Percentiles rank a stretch among this genome's conserved stretches.
Evolutionary conservation across 2,797 vertebrate genomes (phyloP).

Genomic region (Pangasius krempfi): DNA sequence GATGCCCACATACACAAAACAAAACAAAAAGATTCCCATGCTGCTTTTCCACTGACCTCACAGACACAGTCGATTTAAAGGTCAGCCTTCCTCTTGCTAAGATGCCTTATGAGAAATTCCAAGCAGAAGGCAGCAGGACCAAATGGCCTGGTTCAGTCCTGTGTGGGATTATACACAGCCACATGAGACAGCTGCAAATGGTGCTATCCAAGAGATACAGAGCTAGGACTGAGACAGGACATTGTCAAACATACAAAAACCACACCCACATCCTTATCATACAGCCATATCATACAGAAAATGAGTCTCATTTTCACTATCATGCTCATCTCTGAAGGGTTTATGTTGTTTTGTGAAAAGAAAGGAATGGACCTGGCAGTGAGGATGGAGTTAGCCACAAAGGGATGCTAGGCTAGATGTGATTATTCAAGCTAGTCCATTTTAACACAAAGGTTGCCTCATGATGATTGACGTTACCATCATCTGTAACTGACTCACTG

Average conservation of each 20-base stretch:
- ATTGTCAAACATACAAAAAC: neutral
- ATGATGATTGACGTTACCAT: neutral
- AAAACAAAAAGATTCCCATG: neutral
- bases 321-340: neutral
- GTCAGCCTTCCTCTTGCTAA: constrained; percentile 16
- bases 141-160: constrained; percentile 2
- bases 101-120: constrained; percentile 13
- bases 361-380: neutral
- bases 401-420: neutral
- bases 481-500: neutral
- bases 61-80: neutral
- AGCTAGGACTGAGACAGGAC: neutral
- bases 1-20: neutral
- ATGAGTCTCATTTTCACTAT: neutral
- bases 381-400: neutral
- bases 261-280: neutral
- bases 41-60: neutral
- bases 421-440: neutral
- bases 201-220: constrained; percentile 19
- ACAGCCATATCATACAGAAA: neutral
- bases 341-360: too few species aligned
- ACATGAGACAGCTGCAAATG: constrained; percentile 22
- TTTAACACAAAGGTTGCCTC: neutral
- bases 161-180: neutral
- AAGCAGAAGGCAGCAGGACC: neutral